These are phyloP conservation scores for Dicentrarchus labrax DNA, from an alignment of 2,113 vertebrate species.

Conservation along the genomic window DNA sequence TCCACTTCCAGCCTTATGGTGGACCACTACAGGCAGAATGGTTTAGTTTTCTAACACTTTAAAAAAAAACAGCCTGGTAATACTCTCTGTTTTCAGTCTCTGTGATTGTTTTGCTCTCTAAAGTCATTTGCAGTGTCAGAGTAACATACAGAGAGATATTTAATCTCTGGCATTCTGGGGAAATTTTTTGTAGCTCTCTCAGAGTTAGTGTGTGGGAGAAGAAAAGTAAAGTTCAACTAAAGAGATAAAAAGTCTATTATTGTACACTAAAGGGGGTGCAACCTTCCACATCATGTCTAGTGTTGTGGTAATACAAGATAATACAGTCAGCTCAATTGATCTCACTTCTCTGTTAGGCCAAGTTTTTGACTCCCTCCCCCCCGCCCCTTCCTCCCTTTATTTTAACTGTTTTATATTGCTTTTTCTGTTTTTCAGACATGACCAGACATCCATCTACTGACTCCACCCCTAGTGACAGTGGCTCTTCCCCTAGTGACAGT, in stretches of 20 bases:
- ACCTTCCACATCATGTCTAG: not conserved
- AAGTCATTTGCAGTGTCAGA: conserved; percentile 20
- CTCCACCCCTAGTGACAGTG: conserved; percentile 84
- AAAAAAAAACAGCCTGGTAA: not conserved
- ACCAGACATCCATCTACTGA: conserved; percentile 83
- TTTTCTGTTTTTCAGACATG: conserved; percentile 78
- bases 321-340: not conserved
- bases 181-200: conserved; percentile 27
- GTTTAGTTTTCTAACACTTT: not conserved
- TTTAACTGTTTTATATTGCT: conserved; percentile 8
- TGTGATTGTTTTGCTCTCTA: conserved; percentile 7
- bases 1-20: not conserved
- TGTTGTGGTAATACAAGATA: not conserved
- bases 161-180: conserved; percentile 46
- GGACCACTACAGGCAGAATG: not conserved
- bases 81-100: not conserved
- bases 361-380: not conserved
- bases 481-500: conserved; percentile 83
- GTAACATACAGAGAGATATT: not conserved
- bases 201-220: conserved; percentile 2
- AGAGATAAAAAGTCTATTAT: conserved; percentile 17
- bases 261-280: conserved; percentile 11
- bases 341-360: not conserved
- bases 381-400: too few relatives aligned
- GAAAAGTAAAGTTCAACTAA: conserved; percentile 25